A percentile compares a stretch with the other conserved stretches of the same genome.
These are phyloP conservation scores for Pangasianodon gigas DNA, from an alignment of 2,113 vertebrate genomes.

Conservation along the genomic window DNA sequence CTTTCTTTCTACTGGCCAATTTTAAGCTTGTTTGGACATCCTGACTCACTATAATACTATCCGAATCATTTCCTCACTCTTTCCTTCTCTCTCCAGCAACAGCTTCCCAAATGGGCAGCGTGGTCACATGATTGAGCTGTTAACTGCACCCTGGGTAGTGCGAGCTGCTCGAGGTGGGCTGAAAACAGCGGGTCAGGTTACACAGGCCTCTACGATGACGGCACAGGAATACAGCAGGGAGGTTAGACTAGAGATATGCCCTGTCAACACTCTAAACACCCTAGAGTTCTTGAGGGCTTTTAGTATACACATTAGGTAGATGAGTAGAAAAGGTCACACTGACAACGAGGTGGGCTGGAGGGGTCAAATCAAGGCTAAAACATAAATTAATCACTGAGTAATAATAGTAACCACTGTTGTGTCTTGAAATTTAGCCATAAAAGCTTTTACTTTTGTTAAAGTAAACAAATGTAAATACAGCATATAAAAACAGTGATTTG, in stretches of 20 bases:
- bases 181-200: conserved; percentile 60
- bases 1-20: not conserved
- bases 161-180: conserved; percentile 60
- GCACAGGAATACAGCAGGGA: conserved; percentile 63
- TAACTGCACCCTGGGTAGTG: conserved; percentile 61
- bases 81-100: conserved; percentile 26
- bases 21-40: not conserved
- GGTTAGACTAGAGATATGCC: conserved; percentile 58
- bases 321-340: not conserved
- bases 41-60: conserved; percentile 18
- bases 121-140: conserved; percentile 34
- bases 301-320: conserved; percentile 9
- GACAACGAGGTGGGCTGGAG: not conserved
- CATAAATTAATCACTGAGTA: not conserved
- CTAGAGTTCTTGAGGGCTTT: conserved; percentile 44
- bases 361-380: not conserved
- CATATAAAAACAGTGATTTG: not conserved
- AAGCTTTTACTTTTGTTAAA: not conserved
- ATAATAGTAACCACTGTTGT: not conserved
- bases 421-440: not conserved
- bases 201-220: conserved; percentile 63
- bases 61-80: conserved; percentile 2
- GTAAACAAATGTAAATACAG: not conserved
- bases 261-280: conserved; percentile 72
- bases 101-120: conserved; percentile 25